Evolutionary conservation across 2,113 vertebrate species (phyloP).

Genomic region (Phocoena phocoena): DNA sequence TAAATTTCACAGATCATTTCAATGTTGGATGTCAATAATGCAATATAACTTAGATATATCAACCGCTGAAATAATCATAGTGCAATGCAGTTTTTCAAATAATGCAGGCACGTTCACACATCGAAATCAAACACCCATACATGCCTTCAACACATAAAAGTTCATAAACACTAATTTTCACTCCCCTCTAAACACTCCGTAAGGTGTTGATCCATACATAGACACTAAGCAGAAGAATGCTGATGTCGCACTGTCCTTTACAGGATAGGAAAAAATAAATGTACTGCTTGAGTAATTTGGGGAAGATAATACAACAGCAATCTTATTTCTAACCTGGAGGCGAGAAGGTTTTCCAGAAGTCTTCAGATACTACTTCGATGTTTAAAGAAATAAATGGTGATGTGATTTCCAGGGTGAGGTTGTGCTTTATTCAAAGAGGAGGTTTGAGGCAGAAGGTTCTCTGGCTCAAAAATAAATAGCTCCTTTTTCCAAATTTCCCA

Average conservation of each 20-base stretch:
- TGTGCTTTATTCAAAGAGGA: background rate
- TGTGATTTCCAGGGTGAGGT: background rate
- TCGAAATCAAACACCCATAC: too few relatives aligned
- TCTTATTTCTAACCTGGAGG: background rate
- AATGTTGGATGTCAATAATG: background rate
- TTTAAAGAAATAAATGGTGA: background rate
- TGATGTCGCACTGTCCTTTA: background rate
- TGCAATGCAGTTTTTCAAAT: background rate
- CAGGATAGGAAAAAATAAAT: background rate
- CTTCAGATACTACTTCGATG: background rate
- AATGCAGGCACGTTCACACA: background rate
- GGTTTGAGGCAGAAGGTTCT: background rate
- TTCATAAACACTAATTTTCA: background rate
- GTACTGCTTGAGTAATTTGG: background rate
- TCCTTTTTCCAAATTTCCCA: background rate
- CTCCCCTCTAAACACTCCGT: background rate
- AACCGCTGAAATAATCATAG: background rate
- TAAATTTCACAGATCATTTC: background rate
- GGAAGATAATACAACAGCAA: background rate
- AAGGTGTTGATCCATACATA: background rate
- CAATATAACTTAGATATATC: background rate
- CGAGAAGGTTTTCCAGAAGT: background rate
- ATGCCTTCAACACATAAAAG: background rate
- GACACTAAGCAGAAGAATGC: background rate
- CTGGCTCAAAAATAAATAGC: background rate